Evolutionary conservation across 2,113 vertebrate species (phyloP).

Genomic region (Pteropus alecto): DNA sequence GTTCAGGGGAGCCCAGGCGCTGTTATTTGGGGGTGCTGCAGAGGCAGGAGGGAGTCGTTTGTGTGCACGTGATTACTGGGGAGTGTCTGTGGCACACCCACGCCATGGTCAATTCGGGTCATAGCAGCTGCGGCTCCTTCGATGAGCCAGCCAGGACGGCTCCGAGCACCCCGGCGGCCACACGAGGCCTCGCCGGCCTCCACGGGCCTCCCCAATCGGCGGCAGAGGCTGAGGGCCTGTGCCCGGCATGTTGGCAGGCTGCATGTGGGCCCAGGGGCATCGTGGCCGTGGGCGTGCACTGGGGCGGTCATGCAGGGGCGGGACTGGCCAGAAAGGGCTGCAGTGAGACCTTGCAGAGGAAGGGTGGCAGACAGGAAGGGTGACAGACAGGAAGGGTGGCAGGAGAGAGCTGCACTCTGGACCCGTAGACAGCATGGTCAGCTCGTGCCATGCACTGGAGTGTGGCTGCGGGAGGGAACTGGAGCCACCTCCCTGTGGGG

Average conservation of each 20-base stretch:
- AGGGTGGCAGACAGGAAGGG: accelerated
- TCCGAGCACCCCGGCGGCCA: accelerated
- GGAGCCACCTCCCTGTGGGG: accelerated
- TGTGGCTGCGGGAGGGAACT: accelerated
- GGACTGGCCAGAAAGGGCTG: accelerated
- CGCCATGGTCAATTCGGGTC: accelerated
- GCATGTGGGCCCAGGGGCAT: neutral
- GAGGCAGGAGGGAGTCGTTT: no score
- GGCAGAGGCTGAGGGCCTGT: no score
- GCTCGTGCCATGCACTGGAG: neutral
- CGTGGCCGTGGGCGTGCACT: neutral
- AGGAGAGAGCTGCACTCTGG: neutral
- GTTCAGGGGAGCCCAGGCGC: neutral
- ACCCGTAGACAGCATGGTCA: no score
- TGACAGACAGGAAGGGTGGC: accelerated
- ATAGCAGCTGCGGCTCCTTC: neutral
- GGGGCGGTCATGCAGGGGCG: neutral
- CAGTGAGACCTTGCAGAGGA: no score
- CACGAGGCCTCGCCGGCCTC: neutral
- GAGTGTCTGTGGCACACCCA: accelerated
- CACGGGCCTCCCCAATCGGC: no score
- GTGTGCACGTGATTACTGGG: neutral
- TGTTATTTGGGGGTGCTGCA: neutral
- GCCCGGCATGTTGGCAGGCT: neutral
- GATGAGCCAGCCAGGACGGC: accelerated